Evolutionary conservation across 1,140 invertebrate species (phyloP).

Genomic region (Helicoverpa zea): DNA sequence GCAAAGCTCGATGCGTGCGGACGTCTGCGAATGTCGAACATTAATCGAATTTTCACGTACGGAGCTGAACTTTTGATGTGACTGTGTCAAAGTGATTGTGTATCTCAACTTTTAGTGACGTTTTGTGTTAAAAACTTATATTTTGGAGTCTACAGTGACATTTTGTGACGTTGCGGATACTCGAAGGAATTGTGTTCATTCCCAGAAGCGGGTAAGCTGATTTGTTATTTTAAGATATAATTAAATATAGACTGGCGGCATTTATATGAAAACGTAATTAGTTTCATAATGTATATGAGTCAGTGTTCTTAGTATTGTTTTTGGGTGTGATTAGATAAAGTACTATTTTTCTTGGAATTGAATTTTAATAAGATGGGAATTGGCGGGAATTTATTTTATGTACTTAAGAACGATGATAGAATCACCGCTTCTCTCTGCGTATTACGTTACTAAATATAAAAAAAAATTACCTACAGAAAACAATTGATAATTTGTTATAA

Average conservation of each 20-base stretch:
- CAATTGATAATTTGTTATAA: too few relatives aligned
- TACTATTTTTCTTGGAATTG: conserved; percentile 22
- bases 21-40: conserved; percentile 59
- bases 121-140: conserved; percentile 27
- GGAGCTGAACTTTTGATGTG: conserved; percentile 69
- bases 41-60: conserved; percentile 65
- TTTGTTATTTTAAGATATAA: conserved; percentile 85
- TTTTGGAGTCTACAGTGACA: conserved; percentile 40
- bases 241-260: conserved; percentile 81
- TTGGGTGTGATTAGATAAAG: conserved; percentile 53
- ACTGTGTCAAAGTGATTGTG: conserved; percentile 67
- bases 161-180: conserved; percentile 54
- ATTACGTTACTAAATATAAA: too few relatives aligned
- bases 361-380: not conserved
- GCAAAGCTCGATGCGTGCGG: conserved; percentile 64
- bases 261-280: conserved; percentile 82
- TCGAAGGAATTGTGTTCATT: conserved; percentile 66
- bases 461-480: not conserved
- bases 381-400: conserved; percentile 8
- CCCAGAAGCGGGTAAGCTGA: conserved; percentile 76
- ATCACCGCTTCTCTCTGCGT: not conserved
- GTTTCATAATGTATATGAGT: conserved; percentile 79
- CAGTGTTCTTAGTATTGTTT: conserved; percentile 69
- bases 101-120: conserved; percentile 61
- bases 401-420: not conserved